phyloP scores from a whole-genome alignment of 35 echinoderm and acorn worm species.

The Ophioderma brevispina region DNA sequence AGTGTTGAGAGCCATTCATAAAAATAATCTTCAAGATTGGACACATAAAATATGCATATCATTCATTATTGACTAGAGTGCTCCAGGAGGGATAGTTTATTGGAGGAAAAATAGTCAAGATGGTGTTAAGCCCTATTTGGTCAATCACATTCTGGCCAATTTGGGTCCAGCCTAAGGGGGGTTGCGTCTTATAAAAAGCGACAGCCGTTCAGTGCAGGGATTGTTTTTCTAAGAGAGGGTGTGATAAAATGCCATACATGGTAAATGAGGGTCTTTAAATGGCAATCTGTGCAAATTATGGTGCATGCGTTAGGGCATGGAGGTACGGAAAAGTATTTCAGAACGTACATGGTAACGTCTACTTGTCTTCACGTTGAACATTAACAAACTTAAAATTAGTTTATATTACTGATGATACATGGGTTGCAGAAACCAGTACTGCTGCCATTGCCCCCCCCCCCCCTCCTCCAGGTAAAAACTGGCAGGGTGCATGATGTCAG shows the following conservation, averaged over 20 bases:
- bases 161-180: not conserved
- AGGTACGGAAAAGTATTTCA: not conserved
- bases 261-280: not conserved
- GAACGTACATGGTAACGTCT: not conserved
- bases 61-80: not conserved
- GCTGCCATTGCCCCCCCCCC: not conserved
- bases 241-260: not conserved
- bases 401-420: not conserved
- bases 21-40: slow-evolving; percentile 1
- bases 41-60: not conserved
- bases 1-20: not conserved
- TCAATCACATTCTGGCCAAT: not conserved
- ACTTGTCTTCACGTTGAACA: not conserved
- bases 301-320: not conserved
- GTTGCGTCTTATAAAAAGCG: not conserved
- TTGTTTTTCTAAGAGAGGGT: not conserved
- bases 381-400: not conserved
- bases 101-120: not conserved
- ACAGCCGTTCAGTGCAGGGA: not conserved
- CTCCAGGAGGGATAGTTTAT: not conserved
- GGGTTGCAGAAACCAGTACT: not conserved
- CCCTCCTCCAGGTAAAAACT: not conserved
- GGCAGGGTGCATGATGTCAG: not conserved
- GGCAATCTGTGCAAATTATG: not conserved
- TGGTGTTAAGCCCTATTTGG: not conserved